Conservation (phyloP, 2,113 vertebrate species). For the Bucco capensis region DNA sequence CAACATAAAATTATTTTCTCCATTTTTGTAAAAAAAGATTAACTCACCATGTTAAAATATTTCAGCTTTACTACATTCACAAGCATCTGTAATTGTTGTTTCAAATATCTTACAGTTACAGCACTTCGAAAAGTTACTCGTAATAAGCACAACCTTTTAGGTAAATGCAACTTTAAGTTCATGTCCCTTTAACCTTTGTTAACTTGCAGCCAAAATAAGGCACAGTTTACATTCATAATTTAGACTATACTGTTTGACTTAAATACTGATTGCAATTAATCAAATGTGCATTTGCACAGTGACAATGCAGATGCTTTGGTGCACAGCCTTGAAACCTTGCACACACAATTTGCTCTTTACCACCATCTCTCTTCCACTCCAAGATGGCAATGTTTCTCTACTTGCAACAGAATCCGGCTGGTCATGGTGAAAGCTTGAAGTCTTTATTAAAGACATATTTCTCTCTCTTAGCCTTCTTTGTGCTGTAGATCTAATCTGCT, state of each 20-base stretch:
- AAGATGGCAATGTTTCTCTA: not conserved
- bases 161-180: not conserved
- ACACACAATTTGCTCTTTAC: rapidly evolving
- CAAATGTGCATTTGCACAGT: not conserved
- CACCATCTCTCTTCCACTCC: not conserved
- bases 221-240: not conserved
- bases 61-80: not conserved
- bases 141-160: not conserved
- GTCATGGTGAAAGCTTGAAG: not conserved
- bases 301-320: not conserved
- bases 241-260: not conserved
- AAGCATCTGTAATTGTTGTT: not conserved
- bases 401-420: not conserved
- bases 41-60: not conserved
- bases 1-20: not conserved
- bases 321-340: not conserved
- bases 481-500: not conserved
- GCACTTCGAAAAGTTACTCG: not conserved
- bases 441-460: not conserved
- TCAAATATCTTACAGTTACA: not conserved
- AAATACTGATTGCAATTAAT: not conserved
- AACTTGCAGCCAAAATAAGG: not conserved
- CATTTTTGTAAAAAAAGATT: not conserved
- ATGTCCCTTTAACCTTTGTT: not conserved
- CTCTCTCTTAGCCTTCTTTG: not conserved